Evolutionary conservation across 1,140 invertebrate genomes (phyloP), one percentile per base, ranked within the genome.

Genomic region (Sinonovacula constricta): DNA sequence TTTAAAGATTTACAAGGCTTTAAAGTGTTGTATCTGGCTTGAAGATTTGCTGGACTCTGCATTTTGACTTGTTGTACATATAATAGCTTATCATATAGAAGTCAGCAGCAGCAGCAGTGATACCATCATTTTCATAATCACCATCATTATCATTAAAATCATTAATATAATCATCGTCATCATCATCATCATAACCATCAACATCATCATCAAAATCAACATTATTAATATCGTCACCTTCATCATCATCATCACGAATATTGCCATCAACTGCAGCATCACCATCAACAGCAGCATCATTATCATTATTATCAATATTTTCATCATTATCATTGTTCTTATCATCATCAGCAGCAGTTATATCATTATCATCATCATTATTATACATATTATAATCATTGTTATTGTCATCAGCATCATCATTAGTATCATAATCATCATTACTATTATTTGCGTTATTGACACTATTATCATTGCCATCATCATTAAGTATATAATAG

Each of bases 341-440:
- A 34, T 22, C 34, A 34, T 65, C 62, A 65, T 65, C 62, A 31
- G 14, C 28, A 65, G n/a, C 26, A 15, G n/a, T 39, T 14, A n/a
- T 30, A 15, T 34, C 18, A 65, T 65, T 18, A 39, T 14, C 15
- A 26, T 14, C 62, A 26, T 14, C 62, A 26, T 14, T 30, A 26
- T 30, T 30, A 65, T 65, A n/a, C 22, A 28, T 28, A 49, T 65
- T 33, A 65, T 34, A 7, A 67, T 67, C 65, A 49, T 67, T 7
- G 49, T 67, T 39, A 67, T 51, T 26, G 49, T 67, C 65, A 67
- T 67, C 39, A 67, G 49, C 65, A 67, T 67, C 65, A 67, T 67
- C 65, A 49, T 49, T 39, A 28, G 14, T 36, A 67, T 49, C 65
- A 49, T 67, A 18, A 49, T 67, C 65, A 67, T 67, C 33, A 67